Evolutionary conservation across 2,113 vertebrate genomes (phyloP), one percentile per base, ranked within the genome.

Genomic region (Amphiprion percula): DNA sequence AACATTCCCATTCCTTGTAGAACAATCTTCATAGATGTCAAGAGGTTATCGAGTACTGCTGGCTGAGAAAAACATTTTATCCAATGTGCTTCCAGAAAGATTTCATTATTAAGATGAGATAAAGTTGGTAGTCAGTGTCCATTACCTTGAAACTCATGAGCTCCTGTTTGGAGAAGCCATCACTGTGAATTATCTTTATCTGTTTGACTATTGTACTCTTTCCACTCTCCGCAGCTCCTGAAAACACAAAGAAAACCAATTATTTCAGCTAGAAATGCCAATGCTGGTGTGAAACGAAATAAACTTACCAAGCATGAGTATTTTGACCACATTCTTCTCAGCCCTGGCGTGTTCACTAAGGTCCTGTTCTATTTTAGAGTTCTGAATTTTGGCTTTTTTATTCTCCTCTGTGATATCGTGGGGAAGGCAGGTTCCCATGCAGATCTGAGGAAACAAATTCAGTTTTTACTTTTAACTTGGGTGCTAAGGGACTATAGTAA

Each of bases 21-120:
- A 41, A 96, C 95, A 84, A 93, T 91, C 94, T 95, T 96, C 93
- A 95, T 94, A 0, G 95, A 96, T 37, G 88, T 95, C 64, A 96
- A 79, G 7, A 96, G 93, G 80, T 96, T 96, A 61, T 96, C 94
- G 5, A 95, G 69, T 2, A 95, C 90, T 1, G 95, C 94, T 16
- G 92, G 76, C 95, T 96, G 78, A 1, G 30, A 68, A 76, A 6
- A 63, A 10, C 21, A 26, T 52, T 49, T 52, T 30, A 11, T 59
- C 8, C 23, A 5, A 21, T 28, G 30, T n/a, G 14, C 0, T 19
- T 46, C 16, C 28, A 15, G 55, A 37, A 15, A 37, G 10, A 4
- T 4, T 19, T 41, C 10, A 47, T 15, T 10, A 53, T 28, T 41
- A 24, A 7, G 12, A 26, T 12, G 14, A 4, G 19, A n/a, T 12